These are phyloP conservation scores for Salmo trutta DNA, from an alignment of 2,797 vertebrate species.

Conservation along the genomic window DNA sequence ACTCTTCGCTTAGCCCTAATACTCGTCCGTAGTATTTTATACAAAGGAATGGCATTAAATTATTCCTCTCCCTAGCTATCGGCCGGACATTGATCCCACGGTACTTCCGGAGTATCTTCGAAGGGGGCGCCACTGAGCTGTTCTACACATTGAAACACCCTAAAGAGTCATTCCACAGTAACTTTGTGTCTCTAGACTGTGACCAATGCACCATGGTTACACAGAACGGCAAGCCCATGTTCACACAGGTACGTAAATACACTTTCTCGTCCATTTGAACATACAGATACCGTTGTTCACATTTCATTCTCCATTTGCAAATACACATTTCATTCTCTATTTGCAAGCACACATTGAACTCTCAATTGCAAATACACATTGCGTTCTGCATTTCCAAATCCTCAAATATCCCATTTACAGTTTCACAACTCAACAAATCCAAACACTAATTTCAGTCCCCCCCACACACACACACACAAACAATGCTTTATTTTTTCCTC, in stretches of 20 bases:
- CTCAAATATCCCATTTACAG: too few species aligned
- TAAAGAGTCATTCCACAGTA: conserved; percentile 91
- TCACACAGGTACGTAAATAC: conserved; percentile 81
- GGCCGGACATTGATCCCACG: conserved; percentile 89
- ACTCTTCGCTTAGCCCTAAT: too few species aligned
- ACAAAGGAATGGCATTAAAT: too few species aligned
- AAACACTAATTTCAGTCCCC: too few species aligned
- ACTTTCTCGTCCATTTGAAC: background rate
- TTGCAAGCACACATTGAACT: too few species aligned
- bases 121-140: conserved; percentile 87
- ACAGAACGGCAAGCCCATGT: conserved; percentile 91
- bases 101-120: conserved; percentile 92
- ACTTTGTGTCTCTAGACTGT: conserved; percentile 87
- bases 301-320: background rate
- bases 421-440: too few species aligned
- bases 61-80: conserved; percentile 73
- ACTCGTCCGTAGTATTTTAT: too few species aligned
- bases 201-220: conserved; percentile 93
- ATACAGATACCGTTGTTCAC: background rate
- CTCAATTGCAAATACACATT: too few species aligned
- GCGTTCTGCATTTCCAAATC: too few species aligned
- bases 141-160: conserved; percentile 89
- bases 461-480: too few species aligned
- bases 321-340: background rate
- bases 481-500: too few species aligned